Base-by-base conservation (phyloP, 2,797 vertebrate genomes). In the Oophaga sylvatica region DNA sequence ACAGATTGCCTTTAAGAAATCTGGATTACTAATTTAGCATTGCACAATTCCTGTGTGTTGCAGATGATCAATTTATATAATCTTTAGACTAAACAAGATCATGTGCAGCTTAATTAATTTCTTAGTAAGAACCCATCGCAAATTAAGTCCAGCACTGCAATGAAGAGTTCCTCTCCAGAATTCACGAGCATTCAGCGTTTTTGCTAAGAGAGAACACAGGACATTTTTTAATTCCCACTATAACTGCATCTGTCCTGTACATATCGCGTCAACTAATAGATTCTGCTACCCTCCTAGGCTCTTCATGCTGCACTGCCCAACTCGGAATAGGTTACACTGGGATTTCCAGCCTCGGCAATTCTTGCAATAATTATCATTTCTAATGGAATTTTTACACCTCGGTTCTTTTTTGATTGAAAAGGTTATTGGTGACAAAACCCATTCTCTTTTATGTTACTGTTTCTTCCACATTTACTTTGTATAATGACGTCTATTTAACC, bases 351-450 rank as follows among this genome's bases (percentile, higher is more conserved):
- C 84, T 86, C 85, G 29, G 62, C 81, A 76, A 35, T 53, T 87
- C 65, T 80, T 78, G 79, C 63, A 85, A 85, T 90, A 87, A 90
- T 90, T 90, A 87, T 86, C 87, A 88, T 89, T 82, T 87, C 73
- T 84, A 90, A 89, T 88, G 86, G 87, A 84, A 90, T 88, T 90
- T 89, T 89, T 90, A 87, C 84, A 89, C 80, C 81, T 88, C 86
- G 45, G 71, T 90, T 90, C 84, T 81, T 70, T 87, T 89, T 81
- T 90, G 88, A 90, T 88, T 88, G 88, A 90, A 90, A 90, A 90
- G 88, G 88, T 90, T 88, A 90, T 78, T 80, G 75, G 87, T 86
- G 82, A 89, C 82, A 89, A 41, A 85, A 83, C 85, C 71, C 29
- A 56, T 85, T 63, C 60, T 87, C 59, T 77, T 70, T 86, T 59